Percentiles rank a stretch among this genome's conserved stretches.
Evolutionary conservation across 1,140 invertebrate genomes (phyloP).

Genomic region (Aporrectodea caliginosa): DNA sequence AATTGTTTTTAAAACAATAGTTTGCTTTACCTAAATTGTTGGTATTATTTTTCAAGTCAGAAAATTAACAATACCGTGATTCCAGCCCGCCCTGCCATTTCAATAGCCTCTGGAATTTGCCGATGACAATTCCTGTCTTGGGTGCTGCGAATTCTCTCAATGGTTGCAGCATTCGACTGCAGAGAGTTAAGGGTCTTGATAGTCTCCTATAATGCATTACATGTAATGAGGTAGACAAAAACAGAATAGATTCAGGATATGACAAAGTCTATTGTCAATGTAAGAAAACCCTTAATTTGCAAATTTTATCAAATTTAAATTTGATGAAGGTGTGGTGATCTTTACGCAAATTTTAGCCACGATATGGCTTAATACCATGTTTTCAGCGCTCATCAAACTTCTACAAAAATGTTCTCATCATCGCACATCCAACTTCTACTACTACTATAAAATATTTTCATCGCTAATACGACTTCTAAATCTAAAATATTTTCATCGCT

Average conservation of each 20-base stretch:
- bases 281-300: too few relatives aligned
- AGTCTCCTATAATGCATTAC: constrained; percentile 60
- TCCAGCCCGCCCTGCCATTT: constrained; percentile 63
- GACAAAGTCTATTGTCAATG: too few relatives aligned
- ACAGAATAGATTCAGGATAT: not conserved
- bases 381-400: not conserved
- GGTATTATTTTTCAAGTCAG: not conserved
- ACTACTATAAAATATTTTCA: too few relatives aligned
- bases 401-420: too few relatives aligned
- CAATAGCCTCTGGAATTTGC: constrained; percentile 50
- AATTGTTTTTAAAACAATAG: not conserved
- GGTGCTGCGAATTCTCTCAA: constrained; percentile 58
- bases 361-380: not conserved
- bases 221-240: not conserved
- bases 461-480: too few relatives aligned
- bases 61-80: constrained; percentile 56
- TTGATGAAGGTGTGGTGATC: too few relatives aligned
- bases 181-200: constrained; percentile 65
- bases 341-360: too few relatives aligned
- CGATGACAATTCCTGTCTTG: constrained; percentile 55
- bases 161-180: constrained; percentile 66
- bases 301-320: too few relatives aligned
- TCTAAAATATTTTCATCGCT: too few relatives aligned
- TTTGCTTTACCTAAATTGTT: not conserved
- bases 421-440: too few relatives aligned